Evolutionary conservation across 2,797 vertebrate species (phyloP), one percentile per base, ranked within the genome.

Genomic region (Decapterus maruadsi): DNA sequence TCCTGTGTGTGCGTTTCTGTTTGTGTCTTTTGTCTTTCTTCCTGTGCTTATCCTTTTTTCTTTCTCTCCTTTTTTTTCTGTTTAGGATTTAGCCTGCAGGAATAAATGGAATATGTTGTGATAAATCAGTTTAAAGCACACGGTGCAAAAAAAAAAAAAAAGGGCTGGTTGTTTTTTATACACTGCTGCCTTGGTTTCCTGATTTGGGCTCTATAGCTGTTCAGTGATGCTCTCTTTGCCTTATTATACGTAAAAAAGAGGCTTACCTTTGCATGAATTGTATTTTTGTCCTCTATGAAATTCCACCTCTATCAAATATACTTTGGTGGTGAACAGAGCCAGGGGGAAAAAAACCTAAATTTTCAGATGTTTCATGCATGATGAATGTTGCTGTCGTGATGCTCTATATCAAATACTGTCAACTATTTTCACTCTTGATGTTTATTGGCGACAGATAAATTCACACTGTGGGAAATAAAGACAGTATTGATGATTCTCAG

Each of bases 61-160:
- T 68, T 59, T 26, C 22, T 63, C 8, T 54, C 20, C 58, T 9
- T 42, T 13, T 13, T 26, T 14, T 14, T 67, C 5, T 64, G 71
- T 83, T 72, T 51, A 53, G 55, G 42, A 57, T 78, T 83, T 78
- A 67, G 56, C 75, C 72, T 68, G 45, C 43, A 73, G 78, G 12
- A 62, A 59, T 36, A 71, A 78, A 83, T 60, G 31, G 42, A 79
- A 64, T 20, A 73, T 51, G 84, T 73, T 76, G 75, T 69, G 78
- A 82, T 78, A 54, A 86, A 88, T 80, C 13, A 65, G 38, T 80
- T 81, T 68, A 73, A 78, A 63, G 40, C 14, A 56, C 40, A 66
- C 13, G 42, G 38, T 65, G 38, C 17, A 67, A 38, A 58, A 54
- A 50, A 54, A 61, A 36, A 36, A 36, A 36, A 34, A 36, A 36